Evolutionary conservation across 2,113 vertebrate species (phyloP), one percentile per base, ranked within the genome.

Genomic region (Apaloderma vittatum): DNA sequence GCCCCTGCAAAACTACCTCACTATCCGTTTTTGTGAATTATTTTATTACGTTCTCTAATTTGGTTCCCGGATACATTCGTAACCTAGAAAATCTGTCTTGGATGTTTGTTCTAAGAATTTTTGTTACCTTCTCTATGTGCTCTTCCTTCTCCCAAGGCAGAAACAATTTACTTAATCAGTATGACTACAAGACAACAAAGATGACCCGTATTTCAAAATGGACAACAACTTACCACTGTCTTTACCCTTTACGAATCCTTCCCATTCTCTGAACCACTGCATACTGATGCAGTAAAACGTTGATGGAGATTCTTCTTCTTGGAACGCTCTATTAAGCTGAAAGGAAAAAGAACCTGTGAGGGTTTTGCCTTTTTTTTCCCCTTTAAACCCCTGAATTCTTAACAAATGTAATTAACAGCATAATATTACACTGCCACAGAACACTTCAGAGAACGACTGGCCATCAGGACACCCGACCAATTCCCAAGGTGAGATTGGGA

Each of bases 221-320:
- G 21, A 22, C 15, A 48, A 62, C 11, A 81, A 98, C 99, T 99
- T 97, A 99, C 99, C 99, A 93, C 98, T 99, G 97, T 99, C 99
- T 98, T 99, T 99, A 90, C 99, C 99, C 98, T 99, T 99, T 95
- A 99, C 99, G 96, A 99, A 99, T 90, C 98, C 99, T 97, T 99
- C 99, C 99, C 99, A 99, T 96, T 99, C 99, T 95, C 99, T 98
- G 97, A 99, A 99, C 99, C 99, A 99, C 70, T 99, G 99, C 99
- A 99, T 99, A 98, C 99, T 99, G 98, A 99, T 99, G 96, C 99
- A 99, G 97, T 99, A 99, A 96, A 99, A 99, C 36, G 99, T 99
- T 79, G 99, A 98, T 23, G 99, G 99, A 94, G 99, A 99, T 96
- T 99, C 99, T 95, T 99, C 99, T 97, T 99, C 99, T 97, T 99